These are phyloP conservation scores for Pyrgus malvae DNA, from an alignment of 2,888 invertebrate genomes.

Conservation along the genomic window DNA sequence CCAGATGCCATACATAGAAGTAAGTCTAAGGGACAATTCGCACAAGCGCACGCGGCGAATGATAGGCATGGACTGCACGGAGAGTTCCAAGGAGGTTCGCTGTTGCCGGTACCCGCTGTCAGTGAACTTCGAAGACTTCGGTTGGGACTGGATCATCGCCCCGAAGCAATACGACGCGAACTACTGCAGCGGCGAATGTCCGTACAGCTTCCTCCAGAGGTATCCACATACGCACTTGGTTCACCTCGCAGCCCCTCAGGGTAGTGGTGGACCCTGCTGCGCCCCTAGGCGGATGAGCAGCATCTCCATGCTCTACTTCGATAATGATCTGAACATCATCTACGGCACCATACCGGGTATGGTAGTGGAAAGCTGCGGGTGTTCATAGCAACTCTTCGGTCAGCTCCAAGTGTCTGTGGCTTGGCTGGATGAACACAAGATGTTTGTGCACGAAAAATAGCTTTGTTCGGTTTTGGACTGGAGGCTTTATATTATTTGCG, in stretches of 20 bases:
- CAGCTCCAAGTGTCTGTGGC: no score
- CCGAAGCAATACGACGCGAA: slow-evolving; percentile 97
- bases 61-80: slow-evolving; percentile 92
- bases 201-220: slow-evolving; percentile 91
- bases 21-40: slow-evolving; percentile 73
- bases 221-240: slow-evolving; percentile 94
- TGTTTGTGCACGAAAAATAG: not conserved
- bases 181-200: slow-evolving; percentile 98
- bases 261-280: slow-evolving; percentile 94
- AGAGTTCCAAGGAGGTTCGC: slow-evolving; percentile 88
- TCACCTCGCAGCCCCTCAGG: slow-evolving; percentile 88
- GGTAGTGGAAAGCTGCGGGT: slow-evolving; percentile 97
- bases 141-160: slow-evolving; percentile 99
- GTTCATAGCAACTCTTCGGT: slow-evolving; percentile 85
- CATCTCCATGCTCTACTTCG: slow-evolving; percentile 96
- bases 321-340: slow-evolving; percentile 92
- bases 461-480: no score
- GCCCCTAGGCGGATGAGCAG: slow-evolving; percentile 93
- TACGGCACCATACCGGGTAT: slow-evolving; percentile 94
- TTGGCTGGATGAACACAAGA: slow-evolving; percentile 4
- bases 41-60: slow-evolving; percentile 88
- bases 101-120: slow-evolving; percentile 97
- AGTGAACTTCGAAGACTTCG: slow-evolving; percentile 96
- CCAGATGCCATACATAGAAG: slow-evolving; percentile 79
- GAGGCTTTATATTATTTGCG: no score